Evolutionary conservation across 1,140 invertebrate species (phyloP).

Genomic region (Phymorhynchus buccinoides): DNA sequence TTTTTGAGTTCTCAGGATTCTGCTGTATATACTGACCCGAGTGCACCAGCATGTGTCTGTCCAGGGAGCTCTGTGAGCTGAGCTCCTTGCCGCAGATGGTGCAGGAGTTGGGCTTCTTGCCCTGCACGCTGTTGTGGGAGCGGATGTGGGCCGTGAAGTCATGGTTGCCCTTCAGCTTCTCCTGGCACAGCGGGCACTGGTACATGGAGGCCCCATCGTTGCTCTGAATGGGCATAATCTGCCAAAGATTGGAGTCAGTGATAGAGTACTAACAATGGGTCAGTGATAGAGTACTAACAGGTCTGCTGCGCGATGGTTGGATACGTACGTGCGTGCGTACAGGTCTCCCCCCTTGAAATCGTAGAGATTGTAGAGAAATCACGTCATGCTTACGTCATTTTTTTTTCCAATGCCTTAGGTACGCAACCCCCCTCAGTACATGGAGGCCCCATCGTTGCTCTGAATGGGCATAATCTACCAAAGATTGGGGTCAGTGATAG

Average conservation of each 20-base stretch:
- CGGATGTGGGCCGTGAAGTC: constrained; percentile 82
- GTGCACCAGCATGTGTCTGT: constrained; percentile 72
- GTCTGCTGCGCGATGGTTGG: too few species aligned
- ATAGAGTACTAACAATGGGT: too few species aligned
- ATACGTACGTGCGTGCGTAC: too few species aligned
- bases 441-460: constrained; percentile 53
- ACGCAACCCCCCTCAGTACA: too few species aligned
- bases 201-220: constrained; percentile 74
- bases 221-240: constrained; percentile 67
- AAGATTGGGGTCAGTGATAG: too few species aligned
- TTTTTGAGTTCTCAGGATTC: too few species aligned
- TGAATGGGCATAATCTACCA: constrained; percentile 67
- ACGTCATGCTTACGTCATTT: too few species aligned
- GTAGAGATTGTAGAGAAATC: too few species aligned
- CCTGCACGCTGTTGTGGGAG: constrained; percentile 63
- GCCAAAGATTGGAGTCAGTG: too few species aligned
- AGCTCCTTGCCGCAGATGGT: constrained; percentile 77
- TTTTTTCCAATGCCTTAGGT: too few species aligned
- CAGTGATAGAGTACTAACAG: too few species aligned
- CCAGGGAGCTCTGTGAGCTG: constrained; percentile 82
- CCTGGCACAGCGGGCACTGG: constrained; percentile 80
- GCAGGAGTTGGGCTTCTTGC: constrained; percentile 71
- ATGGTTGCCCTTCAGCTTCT: constrained; percentile 77
- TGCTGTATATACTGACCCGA: constrained; percentile 61
- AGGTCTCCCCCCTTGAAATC: too few species aligned